These are phyloP conservation scores for Chelonus insularis DNA, from an alignment of 1,140 invertebrate genomes.

Conservation along the genomic window DNA sequence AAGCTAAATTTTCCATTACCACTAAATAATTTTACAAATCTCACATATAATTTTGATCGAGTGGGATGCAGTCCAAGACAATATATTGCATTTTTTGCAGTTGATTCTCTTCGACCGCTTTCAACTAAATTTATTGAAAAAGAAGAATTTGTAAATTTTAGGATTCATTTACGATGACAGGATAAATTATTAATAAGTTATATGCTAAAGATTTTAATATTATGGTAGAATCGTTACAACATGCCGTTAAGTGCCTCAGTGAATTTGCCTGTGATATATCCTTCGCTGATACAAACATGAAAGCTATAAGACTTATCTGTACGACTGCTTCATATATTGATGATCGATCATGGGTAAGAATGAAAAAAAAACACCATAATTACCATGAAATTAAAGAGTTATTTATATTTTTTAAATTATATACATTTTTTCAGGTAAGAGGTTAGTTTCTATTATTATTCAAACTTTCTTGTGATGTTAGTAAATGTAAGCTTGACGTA, in stretches of 20 bases:
- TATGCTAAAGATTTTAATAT: slow-evolving; percentile 93
- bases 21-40: no score
- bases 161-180: slow-evolving; percentile 99
- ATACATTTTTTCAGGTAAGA: no score
- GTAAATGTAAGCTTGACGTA: no score
- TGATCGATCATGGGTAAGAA: slow-evolving; percentile 88
- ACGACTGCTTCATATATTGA: slow-evolving; percentile 95
- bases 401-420: no score
- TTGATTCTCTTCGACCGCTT: slow-evolving; percentile 89
- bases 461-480: slow-evolving; percentile 97
- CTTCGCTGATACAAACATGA: slow-evolving; percentile 98
- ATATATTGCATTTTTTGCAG: no score
- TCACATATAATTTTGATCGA: no score
- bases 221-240: slow-evolving; percentile 99
- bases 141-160: slow-evolving; percentile 98
- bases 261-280: slow-evolving; percentile 98
- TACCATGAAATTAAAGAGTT: no score
- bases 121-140: slow-evolving; percentile 99
- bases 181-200: slow-evolving; percentile 82
- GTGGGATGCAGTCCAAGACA: no score
- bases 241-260: slow-evolving; percentile 98
- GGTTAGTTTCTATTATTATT: slow-evolving; percentile 98
- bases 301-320: slow-evolving; percentile 95
- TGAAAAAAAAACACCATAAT: no score
- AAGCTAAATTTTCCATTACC: slow-evolving; percentile 53